A percentile compares a stretch with the other conserved stretches of the same genome.
phyloP scores from a whole-genome alignment of 2,888 invertebrate species.

The Acrobasis consociella region DNA sequence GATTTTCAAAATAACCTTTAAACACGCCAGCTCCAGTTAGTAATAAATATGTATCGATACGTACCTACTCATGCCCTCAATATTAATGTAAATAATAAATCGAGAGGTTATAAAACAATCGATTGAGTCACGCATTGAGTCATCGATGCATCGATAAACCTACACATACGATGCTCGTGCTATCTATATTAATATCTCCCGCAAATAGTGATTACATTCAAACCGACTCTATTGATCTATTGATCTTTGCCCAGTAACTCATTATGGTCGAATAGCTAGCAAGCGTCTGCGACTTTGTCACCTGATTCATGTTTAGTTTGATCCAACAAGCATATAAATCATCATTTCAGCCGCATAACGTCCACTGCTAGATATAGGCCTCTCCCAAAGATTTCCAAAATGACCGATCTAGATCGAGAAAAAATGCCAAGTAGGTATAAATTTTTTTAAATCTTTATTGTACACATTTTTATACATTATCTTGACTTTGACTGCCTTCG shows the following conservation, averaged over 20 bases:
- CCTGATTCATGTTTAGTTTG: too few relatives aligned
- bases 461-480: too few relatives aligned
- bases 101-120: conserved; percentile 24
- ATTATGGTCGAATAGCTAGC: background rate
- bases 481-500: too few relatives aligned
- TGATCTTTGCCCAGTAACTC: conserved; percentile 10
- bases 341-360: too few relatives aligned
- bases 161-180: conserved; percentile 20
- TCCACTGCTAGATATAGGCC: too few relatives aligned
- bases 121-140: conserved; percentile 26
- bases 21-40: too few relatives aligned
- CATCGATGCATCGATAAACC: conserved; percentile 29
- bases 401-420: too few relatives aligned
- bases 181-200: conserved; percentile 26
- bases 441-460: too few relatives aligned
- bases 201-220: conserved; percentile 20
- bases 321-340: too few relatives aligned
- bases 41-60: background rate
- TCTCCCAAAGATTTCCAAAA: too few relatives aligned
- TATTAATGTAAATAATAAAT: conserved; percentile 17
- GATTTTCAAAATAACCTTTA: too few relatives aligned
- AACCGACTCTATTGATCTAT: conserved; percentile 10
- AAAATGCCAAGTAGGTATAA: too few relatives aligned
- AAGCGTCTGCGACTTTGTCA: background rate
- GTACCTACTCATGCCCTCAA: background rate